These are phyloP conservation scores for Lota lota DNA, from an alignment of 2,113 vertebrate species.

Conservation along the genomic window DNA sequence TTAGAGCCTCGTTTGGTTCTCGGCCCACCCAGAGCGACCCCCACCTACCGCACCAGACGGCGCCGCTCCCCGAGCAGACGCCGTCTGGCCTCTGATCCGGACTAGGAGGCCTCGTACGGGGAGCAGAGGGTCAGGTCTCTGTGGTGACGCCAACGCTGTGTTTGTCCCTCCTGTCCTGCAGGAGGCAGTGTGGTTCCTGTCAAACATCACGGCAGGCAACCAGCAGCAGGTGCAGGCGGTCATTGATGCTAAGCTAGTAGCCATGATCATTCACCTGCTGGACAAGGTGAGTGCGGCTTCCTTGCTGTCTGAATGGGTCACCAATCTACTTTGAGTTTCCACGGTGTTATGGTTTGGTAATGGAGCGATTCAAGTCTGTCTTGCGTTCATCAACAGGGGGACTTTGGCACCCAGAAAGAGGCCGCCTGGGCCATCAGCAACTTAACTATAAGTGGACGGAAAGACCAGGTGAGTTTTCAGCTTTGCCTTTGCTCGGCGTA, in stretches of 20 bases:
- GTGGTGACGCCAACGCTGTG: background rate
- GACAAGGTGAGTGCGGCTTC: conserved; percentile 98
- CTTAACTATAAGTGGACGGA: conserved; percentile 96
- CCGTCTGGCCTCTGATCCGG: conserved; percentile 84
- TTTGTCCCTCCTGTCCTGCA: conserved; percentile 62
- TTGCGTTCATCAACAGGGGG: conserved; percentile 73
- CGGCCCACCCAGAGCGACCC: conserved; percentile 65
- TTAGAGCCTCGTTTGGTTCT: conserved; percentile 82
- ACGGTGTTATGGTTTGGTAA: too few species aligned
- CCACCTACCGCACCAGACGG: conserved; percentile 75
- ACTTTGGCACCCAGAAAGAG: conserved; percentile 98
- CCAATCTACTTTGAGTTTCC: too few species aligned
- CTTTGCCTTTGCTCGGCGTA: too few species aligned
- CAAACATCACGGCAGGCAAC: conserved; percentile 98
- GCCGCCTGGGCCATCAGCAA: conserved; percentile 99
- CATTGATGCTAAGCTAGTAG: conserved; percentile 96
- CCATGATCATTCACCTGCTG: conserved; percentile 98
- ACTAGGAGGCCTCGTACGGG: conserved; percentile 34
- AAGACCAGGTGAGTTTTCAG: conserved; percentile 86
- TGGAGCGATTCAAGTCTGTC: too few species aligned
- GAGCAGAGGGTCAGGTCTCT: background rate
- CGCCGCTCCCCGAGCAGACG: conserved; percentile 28
- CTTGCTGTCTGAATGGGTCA: too few species aligned
- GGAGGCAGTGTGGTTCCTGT: conserved; percentile 99
- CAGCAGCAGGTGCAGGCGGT: conserved; percentile 99